Evolutionary conservation across 2,797 vertebrate species (phyloP).

Genomic region (Esox lucius): DNA sequence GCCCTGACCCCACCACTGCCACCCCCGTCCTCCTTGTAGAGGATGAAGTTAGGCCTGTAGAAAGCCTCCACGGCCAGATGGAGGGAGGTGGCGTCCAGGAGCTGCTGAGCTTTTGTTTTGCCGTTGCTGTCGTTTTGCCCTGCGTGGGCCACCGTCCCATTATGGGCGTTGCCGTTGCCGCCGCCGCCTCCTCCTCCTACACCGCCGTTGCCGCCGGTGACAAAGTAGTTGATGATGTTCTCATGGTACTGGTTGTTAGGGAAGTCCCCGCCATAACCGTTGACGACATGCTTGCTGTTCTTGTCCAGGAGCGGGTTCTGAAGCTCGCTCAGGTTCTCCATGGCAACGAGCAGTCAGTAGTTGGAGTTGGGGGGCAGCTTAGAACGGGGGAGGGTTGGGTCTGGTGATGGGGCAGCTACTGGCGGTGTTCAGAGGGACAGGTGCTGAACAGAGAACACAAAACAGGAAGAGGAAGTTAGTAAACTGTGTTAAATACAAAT

Average conservation of each 20-base stretch:
- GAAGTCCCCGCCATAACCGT: conserved; percentile 84
- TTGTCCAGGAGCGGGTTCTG: conserved; percentile 91
- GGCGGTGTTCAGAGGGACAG: conserved; percentile 61
- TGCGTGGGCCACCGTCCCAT: conserved; percentile 78
- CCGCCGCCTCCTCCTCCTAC: conserved; percentile 35
- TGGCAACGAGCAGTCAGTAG: conserved; percentile 51
- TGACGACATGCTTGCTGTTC: conserved; percentile 82
- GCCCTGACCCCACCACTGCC: conserved; percentile 66
- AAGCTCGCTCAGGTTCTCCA: conserved; percentile 93
- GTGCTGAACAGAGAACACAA: conserved; percentile 49
- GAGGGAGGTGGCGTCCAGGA: conserved; percentile 92
- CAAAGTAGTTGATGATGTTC: conserved; percentile 94
- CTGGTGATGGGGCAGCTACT: conserved; percentile 41
- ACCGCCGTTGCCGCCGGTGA: conserved; percentile 71
- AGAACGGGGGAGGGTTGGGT: conserved; percentile 13
- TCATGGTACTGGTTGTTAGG: conserved; percentile 84
- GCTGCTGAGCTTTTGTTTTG: conserved; percentile 85
- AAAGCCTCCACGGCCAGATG: conserved; percentile 93
- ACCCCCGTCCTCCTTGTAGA: conserved; percentile 86
- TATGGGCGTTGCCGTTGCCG: conserved; percentile 60
- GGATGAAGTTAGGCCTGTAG: conserved; percentile 90
- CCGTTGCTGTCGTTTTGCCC: conserved; percentile 59
- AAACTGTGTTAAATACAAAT: neutral
- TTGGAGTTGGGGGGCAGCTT: conserved; percentile 20
- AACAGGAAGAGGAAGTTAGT: conserved; percentile 45